Evolutionary conservation across 2,888 invertebrate genomes (phyloP), one percentile per base, ranked within the genome.

Genomic region (Meandrusa payeni): DNA sequence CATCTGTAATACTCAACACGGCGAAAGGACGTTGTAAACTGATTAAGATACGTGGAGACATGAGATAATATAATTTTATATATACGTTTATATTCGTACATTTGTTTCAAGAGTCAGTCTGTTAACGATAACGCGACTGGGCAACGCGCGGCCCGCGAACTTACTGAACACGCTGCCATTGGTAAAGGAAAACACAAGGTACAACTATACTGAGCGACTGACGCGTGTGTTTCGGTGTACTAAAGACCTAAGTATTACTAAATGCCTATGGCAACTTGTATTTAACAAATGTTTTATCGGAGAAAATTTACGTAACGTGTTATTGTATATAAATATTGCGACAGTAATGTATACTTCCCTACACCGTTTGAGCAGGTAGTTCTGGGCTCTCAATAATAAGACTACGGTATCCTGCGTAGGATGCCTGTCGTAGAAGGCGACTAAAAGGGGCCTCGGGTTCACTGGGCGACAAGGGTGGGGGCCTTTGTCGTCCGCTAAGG

Each of bases 1-100:
- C 42, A 33, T 36, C 27, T 17, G 24, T 3, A 9, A n/a, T 12
- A 37, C 23, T 17, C 22, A 11, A 23, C 36, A 17, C 17, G 11
- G 10, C 42, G 11, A 26, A n/a, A 29, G 42, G 9, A 13, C 23
- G 19, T 24, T 23, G 6, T 36, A 10, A 5, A 42, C 29, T 42
- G 42, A 42, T 42, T 31, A 23, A 22, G 42, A 19, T 36, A 23
- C 31, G 27, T 12, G 11, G 24, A 22, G 36, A 31, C 34, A 36
- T 37, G 24, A 17, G 42, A 42, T 42, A 42, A 37, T 24, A 32
- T 22, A 22, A 28, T 22, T 19, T 13, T 12, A 13, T 31, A 42
- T 36, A 29, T 12, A 12, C 9, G n/a, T n/a, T n/a, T 17, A 31
- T 24, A 40, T 3, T 13, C 11, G 17, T 23, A 11, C 24, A 12